phyloP scores from a whole-genome alignment of 92 coral and sea anemone genomes.

The Heteractis magnifica region DNA sequence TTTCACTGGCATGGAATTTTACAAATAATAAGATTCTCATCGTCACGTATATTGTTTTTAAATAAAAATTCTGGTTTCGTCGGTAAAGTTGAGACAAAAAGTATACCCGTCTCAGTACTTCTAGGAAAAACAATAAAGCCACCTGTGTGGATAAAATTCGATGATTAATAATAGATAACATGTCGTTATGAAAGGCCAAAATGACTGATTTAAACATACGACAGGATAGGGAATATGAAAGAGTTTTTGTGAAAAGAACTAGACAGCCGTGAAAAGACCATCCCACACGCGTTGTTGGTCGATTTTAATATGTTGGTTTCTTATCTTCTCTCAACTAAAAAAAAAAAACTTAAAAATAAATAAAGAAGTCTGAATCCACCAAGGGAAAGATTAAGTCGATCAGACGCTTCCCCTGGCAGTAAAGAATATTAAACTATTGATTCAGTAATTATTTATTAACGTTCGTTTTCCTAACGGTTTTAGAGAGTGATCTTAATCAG shows the following conservation, averaged over 20 bases:
- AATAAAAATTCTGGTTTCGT: background rate
- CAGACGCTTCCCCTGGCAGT: background rate
- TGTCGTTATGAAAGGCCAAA: background rate
- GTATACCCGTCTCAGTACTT: background rate
- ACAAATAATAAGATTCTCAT: too few relatives aligned
- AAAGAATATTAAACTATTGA: background rate
- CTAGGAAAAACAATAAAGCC: background rate
- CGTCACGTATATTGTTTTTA: background rate
- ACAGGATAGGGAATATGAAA: background rate
- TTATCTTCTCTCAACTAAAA: too few relatives aligned
- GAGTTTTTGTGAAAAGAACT: background rate
- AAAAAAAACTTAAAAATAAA: too few relatives aligned
- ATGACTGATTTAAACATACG: background rate
- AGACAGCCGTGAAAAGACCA: slow-evolving; percentile 2
- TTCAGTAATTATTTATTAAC: background rate
- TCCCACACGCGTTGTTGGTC: background rate
- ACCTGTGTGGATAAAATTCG: background rate
- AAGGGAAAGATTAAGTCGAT: background rate
- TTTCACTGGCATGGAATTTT: too few relatives aligned
- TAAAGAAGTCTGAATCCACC: too few relatives aligned
- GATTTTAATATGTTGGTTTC: too few relatives aligned
- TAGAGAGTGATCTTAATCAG: too few relatives aligned
- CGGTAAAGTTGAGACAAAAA: background rate
- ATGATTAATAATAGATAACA: background rate
- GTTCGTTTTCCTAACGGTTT: background rate